These are phyloP conservation scores for Ammospiza caudacuta DNA, from an alignment of 2,113 vertebrate species.

Conservation along the genomic window DNA sequence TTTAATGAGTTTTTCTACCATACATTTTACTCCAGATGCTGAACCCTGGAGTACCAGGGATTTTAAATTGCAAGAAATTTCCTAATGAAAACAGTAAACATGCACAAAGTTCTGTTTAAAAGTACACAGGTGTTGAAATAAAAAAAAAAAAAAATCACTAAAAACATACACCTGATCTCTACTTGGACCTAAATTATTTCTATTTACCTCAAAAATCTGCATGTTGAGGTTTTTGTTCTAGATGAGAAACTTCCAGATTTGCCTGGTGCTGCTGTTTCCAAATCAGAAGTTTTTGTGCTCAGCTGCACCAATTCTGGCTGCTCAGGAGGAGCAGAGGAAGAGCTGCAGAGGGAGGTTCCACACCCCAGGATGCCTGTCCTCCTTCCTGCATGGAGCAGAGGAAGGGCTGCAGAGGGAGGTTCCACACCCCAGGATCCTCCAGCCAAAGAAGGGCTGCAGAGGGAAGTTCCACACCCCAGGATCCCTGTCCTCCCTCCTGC, in stretches of 20 bases:
- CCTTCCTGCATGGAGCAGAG: no score
- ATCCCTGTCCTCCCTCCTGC: no score
- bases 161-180: neutral
- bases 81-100: rapidly evolving
- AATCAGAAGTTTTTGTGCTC: rapidly evolving
- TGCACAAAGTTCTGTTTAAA: neutral
- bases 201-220: neutral
- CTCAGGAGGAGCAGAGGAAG: neutral
- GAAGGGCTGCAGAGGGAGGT: no score
- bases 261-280: neutral
- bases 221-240: neutral
- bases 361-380: rapidly evolving
- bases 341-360: rapidly evolving
- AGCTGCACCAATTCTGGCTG: rapidly evolving
- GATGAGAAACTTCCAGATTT: neutral
- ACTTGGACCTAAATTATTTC: neutral
- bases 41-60: neutral
- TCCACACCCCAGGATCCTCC: no score
- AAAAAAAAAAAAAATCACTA: neutral
- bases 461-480: rapidly evolving
- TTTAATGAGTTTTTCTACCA: neutral
- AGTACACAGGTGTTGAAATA: neutral
- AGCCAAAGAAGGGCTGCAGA: rapidly evolving
- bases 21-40: neutral
- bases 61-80: neutral